A percentile compares a stretch with the other conserved stretches of the same genome.
Evolutionary conservation across 1,140 invertebrate genomes (phyloP).

Genomic region (Drosophila willistoni): DNA sequence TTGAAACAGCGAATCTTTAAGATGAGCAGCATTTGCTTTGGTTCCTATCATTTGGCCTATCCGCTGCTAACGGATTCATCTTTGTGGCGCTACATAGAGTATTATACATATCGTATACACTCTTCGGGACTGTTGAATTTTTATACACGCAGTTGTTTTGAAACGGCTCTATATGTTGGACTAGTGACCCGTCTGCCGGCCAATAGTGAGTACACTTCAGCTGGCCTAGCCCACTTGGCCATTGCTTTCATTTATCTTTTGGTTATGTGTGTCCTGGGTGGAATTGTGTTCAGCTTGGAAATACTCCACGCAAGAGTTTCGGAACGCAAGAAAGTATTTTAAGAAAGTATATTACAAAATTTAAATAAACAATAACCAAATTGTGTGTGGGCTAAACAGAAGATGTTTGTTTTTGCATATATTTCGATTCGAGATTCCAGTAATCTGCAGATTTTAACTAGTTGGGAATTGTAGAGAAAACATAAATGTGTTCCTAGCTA

Average conservation of each 20-base stretch:
- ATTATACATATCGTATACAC: slow-evolving; percentile 65
- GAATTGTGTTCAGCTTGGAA: slow-evolving; percentile 46
- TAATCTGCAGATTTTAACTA: no score
- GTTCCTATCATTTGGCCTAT: slow-evolving; percentile 67
- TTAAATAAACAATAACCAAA: no score
- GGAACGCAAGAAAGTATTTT: background rate
- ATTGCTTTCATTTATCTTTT: slow-evolving; percentile 61
- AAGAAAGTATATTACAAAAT: no score
- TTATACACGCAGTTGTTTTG: slow-evolving; percentile 68
- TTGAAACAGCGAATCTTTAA: slow-evolving; percentile 62
- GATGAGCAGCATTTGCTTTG: slow-evolving; percentile 67
- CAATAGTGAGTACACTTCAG: slow-evolving; percentile 52
- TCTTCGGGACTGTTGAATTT: slow-evolving; percentile 62
- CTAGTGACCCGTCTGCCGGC: slow-evolving; percentile 56
- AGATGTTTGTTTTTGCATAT: no score
- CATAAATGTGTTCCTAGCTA: no score
- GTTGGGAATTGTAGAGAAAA: no score
- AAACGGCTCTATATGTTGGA: slow-evolving; percentile 55
- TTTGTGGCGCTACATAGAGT: slow-evolving; percentile 67
- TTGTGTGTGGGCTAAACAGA: no score
- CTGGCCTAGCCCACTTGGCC: slow-evolving; percentile 57
- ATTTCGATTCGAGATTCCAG: no score
- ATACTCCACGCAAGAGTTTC: slow-evolving; percentile 11
- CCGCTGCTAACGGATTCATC: slow-evolving; percentile 69
- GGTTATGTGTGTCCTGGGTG: slow-evolving; percentile 43